These are phyloP conservation scores for Cyclina sinensis DNA, from an alignment of 1,140 invertebrate genomes.

Conservation along the genomic window DNA sequence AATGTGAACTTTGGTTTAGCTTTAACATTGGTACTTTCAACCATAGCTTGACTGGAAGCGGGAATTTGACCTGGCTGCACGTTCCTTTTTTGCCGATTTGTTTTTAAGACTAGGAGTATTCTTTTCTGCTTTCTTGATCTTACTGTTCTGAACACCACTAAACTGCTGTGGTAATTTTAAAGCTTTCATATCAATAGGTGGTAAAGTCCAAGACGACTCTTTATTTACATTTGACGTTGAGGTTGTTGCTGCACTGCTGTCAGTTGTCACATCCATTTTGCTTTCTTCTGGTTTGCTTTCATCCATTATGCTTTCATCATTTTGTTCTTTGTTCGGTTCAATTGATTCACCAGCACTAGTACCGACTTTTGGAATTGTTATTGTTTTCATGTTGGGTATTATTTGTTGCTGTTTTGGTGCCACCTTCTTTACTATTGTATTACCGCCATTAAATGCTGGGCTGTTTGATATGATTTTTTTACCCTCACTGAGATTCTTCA, in stretches of 20 bases:
- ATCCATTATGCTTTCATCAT: conserved; percentile 11
- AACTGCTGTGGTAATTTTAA: conserved; percentile 57
- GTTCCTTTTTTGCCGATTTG: neutral
- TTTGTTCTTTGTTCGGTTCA: conserved; percentile 9
- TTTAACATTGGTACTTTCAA: neutral
- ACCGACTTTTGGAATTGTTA: neutral
- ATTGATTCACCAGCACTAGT: neutral
- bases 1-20: conserved; percentile 55
- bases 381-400: conserved; percentile 9
- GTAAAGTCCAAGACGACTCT: conserved; percentile 59
- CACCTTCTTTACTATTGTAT: conserved; percentile 39
- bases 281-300: too few relatives aligned
- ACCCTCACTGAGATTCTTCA: conserved; percentile 48
- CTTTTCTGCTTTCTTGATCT: conserved; percentile 19
- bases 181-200: conserved; percentile 61
- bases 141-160: conserved; percentile 13
- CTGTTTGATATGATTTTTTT: conserved; percentile 51
- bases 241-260: neutral
- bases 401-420: neutral
- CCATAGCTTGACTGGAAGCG: neutral
- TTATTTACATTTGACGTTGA: neutral
- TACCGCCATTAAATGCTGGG: conserved; percentile 9
- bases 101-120: conserved; percentile 10
- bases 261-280: conserved; percentile 1
- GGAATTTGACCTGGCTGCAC: too few relatives aligned